A percentile compares a stretch with the other conserved stretches of the same genome.
These are phyloP conservation scores for Harpagoxenus sublaevis DNA, from an alignment of 2,888 invertebrate species.

Conservation along the genomic window DNA sequence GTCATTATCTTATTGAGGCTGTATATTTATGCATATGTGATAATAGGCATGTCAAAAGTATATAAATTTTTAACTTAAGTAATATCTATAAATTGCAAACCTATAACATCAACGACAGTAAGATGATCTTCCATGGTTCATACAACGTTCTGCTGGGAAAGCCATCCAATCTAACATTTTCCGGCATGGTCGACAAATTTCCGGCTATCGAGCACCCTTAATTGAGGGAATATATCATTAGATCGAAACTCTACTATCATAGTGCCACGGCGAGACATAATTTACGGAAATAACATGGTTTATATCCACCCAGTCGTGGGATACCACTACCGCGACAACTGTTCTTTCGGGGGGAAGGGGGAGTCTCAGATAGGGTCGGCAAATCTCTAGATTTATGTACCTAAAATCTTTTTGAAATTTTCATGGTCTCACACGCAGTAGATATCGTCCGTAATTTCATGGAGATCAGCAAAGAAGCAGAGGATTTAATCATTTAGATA, in stretches of 20 bases:
- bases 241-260: constrained; percentile 61
- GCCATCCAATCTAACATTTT: constrained; percentile 78
- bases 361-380: constrained; percentile 7
- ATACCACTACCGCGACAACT: constrained; percentile 32
- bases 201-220: constrained; percentile 78
- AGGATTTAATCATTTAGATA: not conserved
- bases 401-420: constrained; percentile 8
- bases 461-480: not conserved
- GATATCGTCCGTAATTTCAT: not conserved
- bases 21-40: not conserved
- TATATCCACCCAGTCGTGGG: constrained; percentile 19
- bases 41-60: not conserved
- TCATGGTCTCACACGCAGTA: not conserved
- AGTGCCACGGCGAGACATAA: constrained; percentile 70
- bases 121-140: constrained; percentile 46
- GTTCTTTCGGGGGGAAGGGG: constrained; percentile 17
- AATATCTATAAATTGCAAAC: not conserved
- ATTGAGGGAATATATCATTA: constrained; percentile 81
- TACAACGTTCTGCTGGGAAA: constrained; percentile 58
- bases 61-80: constrained; percentile 1
- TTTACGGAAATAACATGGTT: constrained; percentile 77
- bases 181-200: constrained; percentile 79
- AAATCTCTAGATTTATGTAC: constrained; percentile 53
- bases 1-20: not conserved
- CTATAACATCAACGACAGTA: not conserved